phyloP scores from a whole-genome alignment of 92 coral and sea anemone species.

The Bergia sp. region DNA sequence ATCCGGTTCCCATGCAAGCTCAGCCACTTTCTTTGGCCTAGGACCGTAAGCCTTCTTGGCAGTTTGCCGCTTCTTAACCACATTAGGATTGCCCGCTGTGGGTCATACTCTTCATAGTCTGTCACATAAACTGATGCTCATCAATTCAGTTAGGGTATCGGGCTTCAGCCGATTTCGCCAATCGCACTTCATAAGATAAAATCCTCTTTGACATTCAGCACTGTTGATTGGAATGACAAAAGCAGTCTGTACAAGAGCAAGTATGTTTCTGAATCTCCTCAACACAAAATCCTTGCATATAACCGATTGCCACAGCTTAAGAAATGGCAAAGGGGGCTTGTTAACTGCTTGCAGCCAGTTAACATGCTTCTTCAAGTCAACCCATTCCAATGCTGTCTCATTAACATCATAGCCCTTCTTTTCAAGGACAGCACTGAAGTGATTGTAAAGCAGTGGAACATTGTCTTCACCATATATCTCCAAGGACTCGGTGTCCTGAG shows the following conservation, averaged over 20 bases:
- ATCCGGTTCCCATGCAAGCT: neutral
- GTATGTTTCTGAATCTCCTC: slow-evolving; percentile 11
- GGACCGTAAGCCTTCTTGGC: neutral
- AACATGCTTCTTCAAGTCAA: slow-evolving; percentile 21
- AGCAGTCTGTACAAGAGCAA: slow-evolving; percentile 29
- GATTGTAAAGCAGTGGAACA: slow-evolving; percentile 8
- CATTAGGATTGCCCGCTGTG: slow-evolving; percentile 15
- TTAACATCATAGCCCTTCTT: slow-evolving; percentile 1
- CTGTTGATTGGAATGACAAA: slow-evolving; percentile 32
- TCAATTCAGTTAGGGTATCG: slow-evolving; percentile 2
- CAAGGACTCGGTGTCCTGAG: slow-evolving; percentile 10
- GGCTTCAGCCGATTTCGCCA: slow-evolving; percentile 32
- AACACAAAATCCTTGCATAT: neutral
- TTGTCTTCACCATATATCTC: slow-evolving; percentile 25
- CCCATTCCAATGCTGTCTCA: slow-evolving; percentile 1
- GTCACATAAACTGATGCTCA: slow-evolving; percentile 19
- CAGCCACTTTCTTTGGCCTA: slow-evolving; percentile 6
- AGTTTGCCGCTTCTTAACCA: slow-evolving; percentile 30
- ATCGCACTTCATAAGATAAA: slow-evolving; percentile 33
- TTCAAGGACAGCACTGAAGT: slow-evolving; percentile 20
- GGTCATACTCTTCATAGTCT: slow-evolving; percentile 25
- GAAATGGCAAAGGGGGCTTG: slow-evolving; percentile 19
- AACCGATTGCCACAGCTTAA: slow-evolving; percentile 33
- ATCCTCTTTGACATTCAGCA: slow-evolving; percentile 44
- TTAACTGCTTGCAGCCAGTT: slow-evolving; percentile 2